These are phyloP conservation scores for Sinonovacula constricta DNA, from an alignment of 1,140 invertebrate species.

Conservation along the genomic window DNA sequence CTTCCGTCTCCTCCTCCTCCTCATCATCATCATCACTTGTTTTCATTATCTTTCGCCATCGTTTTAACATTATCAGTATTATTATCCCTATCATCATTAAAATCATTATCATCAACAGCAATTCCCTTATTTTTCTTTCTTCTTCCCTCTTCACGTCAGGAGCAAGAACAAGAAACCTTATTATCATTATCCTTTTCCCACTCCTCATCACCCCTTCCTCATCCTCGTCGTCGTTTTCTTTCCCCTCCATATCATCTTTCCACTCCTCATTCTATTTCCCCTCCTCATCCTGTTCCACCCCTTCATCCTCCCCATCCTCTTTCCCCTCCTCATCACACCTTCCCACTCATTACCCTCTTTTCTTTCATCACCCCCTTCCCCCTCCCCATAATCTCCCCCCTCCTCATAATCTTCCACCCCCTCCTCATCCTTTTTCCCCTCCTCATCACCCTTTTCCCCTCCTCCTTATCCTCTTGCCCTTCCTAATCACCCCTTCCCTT, in stretches of 20 bases:
- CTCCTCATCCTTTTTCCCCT: not conserved
- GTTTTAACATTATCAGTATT: too few relatives aligned
- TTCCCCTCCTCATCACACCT: not conserved
- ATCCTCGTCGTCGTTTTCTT: not conserved
- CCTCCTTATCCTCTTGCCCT: not conserved
- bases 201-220: not conserved
- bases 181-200: not conserved
- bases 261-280: not conserved
- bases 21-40: too few relatives aligned
- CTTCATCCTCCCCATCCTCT: not conserved
- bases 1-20: too few relatives aligned
- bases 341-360: not conserved
- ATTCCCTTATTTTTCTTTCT: too few relatives aligned
- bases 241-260: not conserved
- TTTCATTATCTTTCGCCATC: too few relatives aligned
- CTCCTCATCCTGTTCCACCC: not conserved
- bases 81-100: too few relatives aligned
- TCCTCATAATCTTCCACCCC: not conserved
- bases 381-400: conserved; percentile 2
- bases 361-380: not conserved
- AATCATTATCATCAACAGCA: too few relatives aligned
- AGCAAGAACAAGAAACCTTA: too few relatives aligned
- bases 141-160: too few relatives aligned
- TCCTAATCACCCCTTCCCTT: not conserved
- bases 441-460: not conserved